phyloP scores from a whole-genome alignment of 2,797 vertebrate genomes.

The Oreortyx pictus region DNA sequence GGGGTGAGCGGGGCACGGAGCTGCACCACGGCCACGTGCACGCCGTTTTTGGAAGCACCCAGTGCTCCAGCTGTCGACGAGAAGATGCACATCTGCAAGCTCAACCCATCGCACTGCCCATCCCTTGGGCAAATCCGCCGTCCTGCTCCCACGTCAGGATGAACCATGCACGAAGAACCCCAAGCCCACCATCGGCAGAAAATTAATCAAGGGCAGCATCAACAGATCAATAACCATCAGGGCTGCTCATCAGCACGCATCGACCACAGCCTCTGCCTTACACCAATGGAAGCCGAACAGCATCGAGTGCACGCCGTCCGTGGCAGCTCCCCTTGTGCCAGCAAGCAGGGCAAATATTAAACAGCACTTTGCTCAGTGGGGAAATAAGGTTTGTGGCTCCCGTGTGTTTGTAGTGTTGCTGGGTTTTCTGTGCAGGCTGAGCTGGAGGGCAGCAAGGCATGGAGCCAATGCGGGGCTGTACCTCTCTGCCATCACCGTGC shows the following conservation, averaged over 20 bases:
- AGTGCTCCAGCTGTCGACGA: neutral
- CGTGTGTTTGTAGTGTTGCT: fast-evolving
- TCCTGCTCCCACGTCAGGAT: neutral
- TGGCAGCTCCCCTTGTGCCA: neutral
- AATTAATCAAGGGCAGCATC: slow-evolving; percentile 27
- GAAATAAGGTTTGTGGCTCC: neutral
- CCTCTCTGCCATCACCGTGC: neutral
- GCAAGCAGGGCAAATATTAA: fast-evolving
- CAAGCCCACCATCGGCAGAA: neutral
- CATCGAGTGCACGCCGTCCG: neutral
- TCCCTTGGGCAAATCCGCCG: neutral
- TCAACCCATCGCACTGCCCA: fast-evolving
- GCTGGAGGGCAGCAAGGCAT: neutral
- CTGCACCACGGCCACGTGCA: fast-evolving
- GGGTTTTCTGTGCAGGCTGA: fast-evolving
- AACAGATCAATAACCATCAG: slow-evolving; percentile 60
- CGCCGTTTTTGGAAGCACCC: neutral
- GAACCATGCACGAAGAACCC: neutral
- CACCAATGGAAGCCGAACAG: neutral
- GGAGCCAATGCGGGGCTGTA: neutral
- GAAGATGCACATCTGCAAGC: neutral
- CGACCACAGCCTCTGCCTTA: neutral
- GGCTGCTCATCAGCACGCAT: neutral
- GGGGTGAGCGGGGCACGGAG: fast-evolving
- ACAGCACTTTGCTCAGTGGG: neutral